These are phyloP conservation scores for Lepetodrilus schrolli DNA, from an alignment of 2,888 invertebrate species.

Conservation along the genomic window DNA sequence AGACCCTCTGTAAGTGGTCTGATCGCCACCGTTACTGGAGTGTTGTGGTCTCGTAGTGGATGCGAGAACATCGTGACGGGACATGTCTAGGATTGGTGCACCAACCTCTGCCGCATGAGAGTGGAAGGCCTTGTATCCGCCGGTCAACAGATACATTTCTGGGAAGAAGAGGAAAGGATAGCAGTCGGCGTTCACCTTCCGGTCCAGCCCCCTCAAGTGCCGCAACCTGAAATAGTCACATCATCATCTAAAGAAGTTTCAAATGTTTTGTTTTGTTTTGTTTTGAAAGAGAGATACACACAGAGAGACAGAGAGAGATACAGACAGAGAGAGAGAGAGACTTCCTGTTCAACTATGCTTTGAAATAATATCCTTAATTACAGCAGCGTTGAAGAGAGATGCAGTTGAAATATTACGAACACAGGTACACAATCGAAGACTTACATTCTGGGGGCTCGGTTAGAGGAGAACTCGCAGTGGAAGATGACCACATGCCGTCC, in stretches of 20 bases:
- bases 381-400: background rate
- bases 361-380: background rate
- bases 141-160: slow-evolving; percentile 91
- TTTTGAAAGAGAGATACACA: too few species aligned
- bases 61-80: too few species aligned
- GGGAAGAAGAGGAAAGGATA: slow-evolving; percentile 92
- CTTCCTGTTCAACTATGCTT: background rate
- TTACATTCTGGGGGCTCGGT: slow-evolving; percentile 23
- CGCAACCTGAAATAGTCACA: slow-evolving; percentile 82
- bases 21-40: too few species aligned
- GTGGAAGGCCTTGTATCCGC: slow-evolving; percentile 90
- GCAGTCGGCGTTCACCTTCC: slow-evolving; percentile 84
- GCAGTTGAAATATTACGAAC: background rate
- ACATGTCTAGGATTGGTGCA: too few species aligned
- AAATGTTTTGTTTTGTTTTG: too few species aligned
- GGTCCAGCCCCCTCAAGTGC: slow-evolving; percentile 87
- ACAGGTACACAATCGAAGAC: background rate
- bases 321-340: background rate
- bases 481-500: slow-evolving; percentile 23
- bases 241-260: too few species aligned
- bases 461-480: slow-evolving; percentile 25
- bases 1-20: too few species aligned
- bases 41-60: too few species aligned
- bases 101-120: slow-evolving; percentile 74
- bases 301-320: background rate